These are phyloP conservation scores for Tetragnatha versicolor DNA, from an alignment of 1,140 invertebrate species.

Conservation along the genomic window DNA sequence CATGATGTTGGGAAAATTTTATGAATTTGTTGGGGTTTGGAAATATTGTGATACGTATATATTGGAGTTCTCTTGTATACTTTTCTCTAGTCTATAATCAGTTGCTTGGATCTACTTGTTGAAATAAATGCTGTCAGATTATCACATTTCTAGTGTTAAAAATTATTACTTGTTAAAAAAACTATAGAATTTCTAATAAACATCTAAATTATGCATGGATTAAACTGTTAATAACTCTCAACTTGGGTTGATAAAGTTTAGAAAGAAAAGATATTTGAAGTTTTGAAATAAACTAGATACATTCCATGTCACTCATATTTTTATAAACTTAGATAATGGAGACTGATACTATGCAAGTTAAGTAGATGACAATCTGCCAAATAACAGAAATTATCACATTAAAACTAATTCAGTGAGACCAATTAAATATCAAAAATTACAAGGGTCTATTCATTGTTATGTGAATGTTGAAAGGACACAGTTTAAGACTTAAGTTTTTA, in stretches of 20 bases:
- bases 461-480: no score
- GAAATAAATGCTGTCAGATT: constrained; percentile 16
- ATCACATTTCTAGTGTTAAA: background rate
- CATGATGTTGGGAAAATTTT: constrained; percentile 20
- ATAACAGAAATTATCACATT: no score
- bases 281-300: background rate
- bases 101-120: background rate
- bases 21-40: constrained; percentile 2
- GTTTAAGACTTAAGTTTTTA: no score
- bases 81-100: background rate
- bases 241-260: background rate
- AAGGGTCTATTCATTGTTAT: no score
- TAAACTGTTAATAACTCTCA: background rate
- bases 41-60: constrained; percentile 36
- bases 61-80: background rate
- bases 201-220: background rate
- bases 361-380: constrained; percentile 7
- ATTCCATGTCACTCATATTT: constrained; percentile 10
- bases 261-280: background rate
- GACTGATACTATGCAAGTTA: background rate
- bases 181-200: background rate
- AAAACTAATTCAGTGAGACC: no score
- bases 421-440: no score
- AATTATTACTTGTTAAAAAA: background rate
- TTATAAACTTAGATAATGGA: constrained; percentile 3